Base-by-base conservation (phyloP, 2,797 vertebrate species). In the Alosa sapidissima region DNA sequence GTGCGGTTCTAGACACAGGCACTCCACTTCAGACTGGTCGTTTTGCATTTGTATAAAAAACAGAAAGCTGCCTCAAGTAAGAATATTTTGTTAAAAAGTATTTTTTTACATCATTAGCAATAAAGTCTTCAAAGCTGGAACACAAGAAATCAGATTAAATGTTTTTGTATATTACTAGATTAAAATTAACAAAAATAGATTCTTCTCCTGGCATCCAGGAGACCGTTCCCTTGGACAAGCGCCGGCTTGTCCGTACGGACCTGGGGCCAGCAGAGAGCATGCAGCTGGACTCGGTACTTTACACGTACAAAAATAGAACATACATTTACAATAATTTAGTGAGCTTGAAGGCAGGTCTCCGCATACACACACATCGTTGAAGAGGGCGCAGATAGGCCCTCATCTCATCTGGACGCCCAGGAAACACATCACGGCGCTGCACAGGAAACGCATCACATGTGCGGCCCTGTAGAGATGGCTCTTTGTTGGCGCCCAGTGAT, bases 171-270 rank as follows among this genome's bases (percentile, higher is more conserved):
- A 78, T 95, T 95, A 96, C 95, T 96, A 93, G 94, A 94, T 96
- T 93, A 96, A 96, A 97, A 96, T 96, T 96, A 97, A 97, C 96
- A 97, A 97, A 97, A 97, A 97, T 97, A 97, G 95, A 97, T 93
- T 95, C 96, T 94, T 92, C 93, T 95, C 92, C 93, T 94, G 94
- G 95, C 95, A 92, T 95, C 93, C 94, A 94, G 88, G 95, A 95
- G 49, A 49, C 95, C 95, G 95, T 91, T 88, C 10, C 86, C 90
- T 91, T 89, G 87, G 95, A 96, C 96, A 96, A 96, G 96, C 94
- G 95, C 95, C 96, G 96, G 97, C 96, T 92, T 94, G 96, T 95
- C 94, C 96, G 94, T 96, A 97, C 96, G n/a, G n/a, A n/a, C n/a
- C n/a, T n/a, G n/a, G n/a, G n/a, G n/a, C n/a, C 41, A 41, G 41